phyloP scores from a whole-genome alignment of 2,113 vertebrate species.

The Seriola aureovittata region DNA sequence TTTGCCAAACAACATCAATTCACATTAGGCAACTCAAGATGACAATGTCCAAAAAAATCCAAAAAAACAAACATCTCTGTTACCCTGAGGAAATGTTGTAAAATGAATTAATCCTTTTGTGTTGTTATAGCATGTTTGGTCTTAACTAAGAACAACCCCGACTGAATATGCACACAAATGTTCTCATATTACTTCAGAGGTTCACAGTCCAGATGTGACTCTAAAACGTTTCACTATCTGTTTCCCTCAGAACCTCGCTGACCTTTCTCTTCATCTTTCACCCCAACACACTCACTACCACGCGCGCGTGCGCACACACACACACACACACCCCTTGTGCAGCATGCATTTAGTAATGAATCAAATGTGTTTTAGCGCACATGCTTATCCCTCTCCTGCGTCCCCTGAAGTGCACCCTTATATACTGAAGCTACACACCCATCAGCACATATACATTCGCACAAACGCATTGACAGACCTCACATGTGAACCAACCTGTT shows the following conservation, averaged over 20 bases:
- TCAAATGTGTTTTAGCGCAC: slow-evolving; percentile 30
- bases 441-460: slow-evolving; percentile 5
- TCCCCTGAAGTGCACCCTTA: slow-evolving; percentile 11
- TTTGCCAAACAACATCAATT: neutral
- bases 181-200: too few relatives aligned
- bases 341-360: slow-evolving; percentile 14
- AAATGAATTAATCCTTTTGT: neutral
- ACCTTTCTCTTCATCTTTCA: neutral
- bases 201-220: too few relatives aligned
- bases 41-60: too few relatives aligned
- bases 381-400: neutral
- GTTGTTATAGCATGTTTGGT: too few relatives aligned
- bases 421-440: slow-evolving; percentile 27
- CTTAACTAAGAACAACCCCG: too few relatives aligned
- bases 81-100: too few relatives aligned
- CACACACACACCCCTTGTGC: neutral
- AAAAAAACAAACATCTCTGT: too few relatives aligned
- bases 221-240: neutral
- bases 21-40: neutral
- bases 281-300: neutral
- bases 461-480: slow-evolving; percentile 25
- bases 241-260: neutral
- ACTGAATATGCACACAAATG: neutral
- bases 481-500: slow-evolving; percentile 75
- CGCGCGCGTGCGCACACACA: neutral